These are phyloP conservation scores for Megaceryle alcyon DNA, from an alignment of 2,797 vertebrate species.

Conservation along the genomic window DNA sequence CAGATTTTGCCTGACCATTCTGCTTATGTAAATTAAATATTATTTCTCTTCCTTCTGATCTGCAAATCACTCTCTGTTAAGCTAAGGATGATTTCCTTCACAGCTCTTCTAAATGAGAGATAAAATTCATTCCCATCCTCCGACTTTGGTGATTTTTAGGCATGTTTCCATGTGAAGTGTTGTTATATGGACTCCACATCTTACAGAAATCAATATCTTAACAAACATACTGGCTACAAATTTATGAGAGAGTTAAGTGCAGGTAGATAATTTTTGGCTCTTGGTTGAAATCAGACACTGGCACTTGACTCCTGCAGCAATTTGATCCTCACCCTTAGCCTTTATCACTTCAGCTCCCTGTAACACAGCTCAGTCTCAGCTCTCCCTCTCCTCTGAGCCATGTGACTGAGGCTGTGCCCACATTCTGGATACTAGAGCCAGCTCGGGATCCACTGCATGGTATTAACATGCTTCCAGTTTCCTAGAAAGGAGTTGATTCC, in stretches of 20 bases:
- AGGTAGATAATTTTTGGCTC: not conserved
- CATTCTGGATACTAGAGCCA: not conserved
- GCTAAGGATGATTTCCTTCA: not conserved
- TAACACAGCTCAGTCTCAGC: not conserved
- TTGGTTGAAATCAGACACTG: not conserved
- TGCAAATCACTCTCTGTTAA: not conserved
- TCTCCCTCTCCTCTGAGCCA: not conserved
- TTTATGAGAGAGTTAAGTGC: not conserved
- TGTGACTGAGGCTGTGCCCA: not conserved
- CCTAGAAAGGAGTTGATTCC: not conserved
- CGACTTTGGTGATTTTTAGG: not conserved
- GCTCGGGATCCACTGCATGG: not conserved
- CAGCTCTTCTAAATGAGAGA: not conserved
- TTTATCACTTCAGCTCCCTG: constrained; percentile 14
- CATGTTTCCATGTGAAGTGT: not conserved
- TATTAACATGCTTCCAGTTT: not conserved
- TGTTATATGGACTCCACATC: not conserved
- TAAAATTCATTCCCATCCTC: not conserved
- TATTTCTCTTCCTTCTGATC: not conserved
- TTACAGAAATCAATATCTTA: not conserved
- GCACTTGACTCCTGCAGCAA: not conserved
- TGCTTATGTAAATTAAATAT: not conserved
- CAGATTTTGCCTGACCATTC: not conserved
- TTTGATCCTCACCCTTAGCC: not conserved
- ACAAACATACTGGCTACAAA: not conserved